These are phyloP conservation scores for Centroberyx gerrardi DNA, from an alignment of 2,797 vertebrate genomes.

Conservation along the genomic window DNA sequence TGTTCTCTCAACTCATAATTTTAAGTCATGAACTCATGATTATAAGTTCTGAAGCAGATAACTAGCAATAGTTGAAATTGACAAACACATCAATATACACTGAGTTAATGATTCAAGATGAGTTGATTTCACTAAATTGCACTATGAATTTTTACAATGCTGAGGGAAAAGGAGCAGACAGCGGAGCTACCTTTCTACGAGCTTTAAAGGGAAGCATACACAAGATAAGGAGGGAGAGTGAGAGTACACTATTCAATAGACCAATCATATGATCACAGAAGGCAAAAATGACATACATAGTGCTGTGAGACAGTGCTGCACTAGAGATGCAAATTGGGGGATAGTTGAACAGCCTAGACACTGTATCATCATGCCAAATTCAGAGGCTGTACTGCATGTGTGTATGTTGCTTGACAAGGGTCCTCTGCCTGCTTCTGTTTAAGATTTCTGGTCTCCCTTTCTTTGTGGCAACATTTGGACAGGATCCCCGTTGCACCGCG, in stretches of 20 bases:
- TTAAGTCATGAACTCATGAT: constrained; percentile 62
- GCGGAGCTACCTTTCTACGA: constrained; percentile 71
- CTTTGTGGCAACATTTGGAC: constrained; percentile 81
- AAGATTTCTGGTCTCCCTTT: constrained; percentile 82
- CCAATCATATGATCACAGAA: constrained; percentile 62
- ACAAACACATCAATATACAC: constrained; percentile 71
- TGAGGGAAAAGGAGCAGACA: constrained; percentile 64
- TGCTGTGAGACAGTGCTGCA: constrained; percentile 57
- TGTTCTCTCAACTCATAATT: not conserved
- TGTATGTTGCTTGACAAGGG: constrained; percentile 60
- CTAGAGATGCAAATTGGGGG: constrained; percentile 58
- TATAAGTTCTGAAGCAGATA: constrained; percentile 67
- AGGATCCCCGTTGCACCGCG: constrained; percentile 86
- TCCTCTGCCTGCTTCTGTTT: constrained; percentile 52
- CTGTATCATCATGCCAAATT: constrained; percentile 68
- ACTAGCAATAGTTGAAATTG: constrained; percentile 66
- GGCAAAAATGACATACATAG: constrained; percentile 64
- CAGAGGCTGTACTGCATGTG: constrained; percentile 69
- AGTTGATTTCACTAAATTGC: constrained; percentile 64
- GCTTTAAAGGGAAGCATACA: constrained; percentile 76
- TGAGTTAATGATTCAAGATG: constrained; percentile 47
- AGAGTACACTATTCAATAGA: constrained; percentile 68
- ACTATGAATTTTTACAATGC: constrained; percentile 61
- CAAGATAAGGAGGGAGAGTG: constrained; percentile 63
- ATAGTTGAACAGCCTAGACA: constrained; percentile 66